Base-by-base conservation (phyloP, 2,888 invertebrate species). In the Bellardia pandia region DNA sequence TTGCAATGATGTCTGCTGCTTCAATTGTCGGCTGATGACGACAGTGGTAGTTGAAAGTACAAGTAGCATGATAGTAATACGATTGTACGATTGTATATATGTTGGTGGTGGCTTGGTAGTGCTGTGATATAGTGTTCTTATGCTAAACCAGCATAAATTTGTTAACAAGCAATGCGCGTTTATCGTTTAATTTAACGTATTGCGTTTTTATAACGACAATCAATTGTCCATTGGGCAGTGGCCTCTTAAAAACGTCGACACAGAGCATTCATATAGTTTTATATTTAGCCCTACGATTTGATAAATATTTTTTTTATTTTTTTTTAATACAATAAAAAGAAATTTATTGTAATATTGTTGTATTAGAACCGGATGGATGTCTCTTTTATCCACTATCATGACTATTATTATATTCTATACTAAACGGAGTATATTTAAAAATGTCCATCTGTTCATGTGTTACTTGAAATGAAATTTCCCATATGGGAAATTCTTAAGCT, bases 101-200 rank as follows among this genome's bases (percentile, higher is more conserved):
- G 37, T 60, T 78, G 14, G 51, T 72, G 58, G 42, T 74, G 64
- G 78, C 42, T 72, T 79, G 58, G 58, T 74, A 66, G 72, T 77
- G n/a, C 48, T 79, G 83, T 71, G 71, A 53, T 75, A 53, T 45
- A 64, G 71, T 69, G 16, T 71, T 79, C 75, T 78, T 79, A 45
- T 51, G 84, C 77, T 81, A 81, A 87, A 87, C 84, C 86, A 87
- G 86, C 86, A 87, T 87, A 87, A 85, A 85, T 87, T 87, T 84
- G 77, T 84, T 87, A 84, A 87, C 85, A 87, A 85, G 81, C 23
- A 23, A 23, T 23, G 23, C 64, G 83, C 83, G 83, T 83, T 83
- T 86, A 86, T 83, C 83, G 86, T 79, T 81, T 72, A 83, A 83
- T 76, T 72, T 76, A 72, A 72, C 58, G 76, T 85, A 69, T 78